phyloP scores from a whole-genome alignment of 2,888 invertebrate genomes.

The Dolichomitus sp. region DNA sequence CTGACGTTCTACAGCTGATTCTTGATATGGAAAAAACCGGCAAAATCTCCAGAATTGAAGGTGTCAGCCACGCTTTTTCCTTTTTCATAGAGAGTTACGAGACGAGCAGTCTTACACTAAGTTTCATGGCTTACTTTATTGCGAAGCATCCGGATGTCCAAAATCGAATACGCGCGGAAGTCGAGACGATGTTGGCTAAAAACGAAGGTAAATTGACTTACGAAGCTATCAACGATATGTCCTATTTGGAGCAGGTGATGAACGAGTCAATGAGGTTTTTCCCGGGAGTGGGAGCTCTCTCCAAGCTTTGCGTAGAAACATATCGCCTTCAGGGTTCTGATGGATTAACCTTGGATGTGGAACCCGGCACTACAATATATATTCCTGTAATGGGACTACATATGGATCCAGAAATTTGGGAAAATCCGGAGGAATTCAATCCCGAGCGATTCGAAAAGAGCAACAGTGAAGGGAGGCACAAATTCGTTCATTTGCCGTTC shows the following conservation, averaged over 20 bases:
- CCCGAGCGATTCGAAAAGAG: constrained; percentile 67
- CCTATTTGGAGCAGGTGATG: constrained; percentile 87
- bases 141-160: constrained; percentile 85
- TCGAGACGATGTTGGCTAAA: constrained; percentile 79
- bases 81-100: constrained; percentile 87
- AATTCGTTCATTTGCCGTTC: constrained; percentile 60
- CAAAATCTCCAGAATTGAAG: constrained; percentile 74
- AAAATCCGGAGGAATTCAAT: constrained; percentile 63
- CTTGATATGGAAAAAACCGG: constrained; percentile 75
- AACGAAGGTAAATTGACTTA: constrained; percentile 83
- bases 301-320: constrained; percentile 69
- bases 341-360: constrained; percentile 69
- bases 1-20: constrained; percentile 86
- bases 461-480: constrained; percentile 32
- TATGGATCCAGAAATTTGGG: constrained; percentile 65
- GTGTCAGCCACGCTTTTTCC: constrained; percentile 85
- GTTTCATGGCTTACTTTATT: constrained; percentile 85
- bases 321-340: constrained; percentile 70
- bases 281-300: constrained; percentile 53
- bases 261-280: constrained; percentile 70
- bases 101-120: constrained; percentile 86
- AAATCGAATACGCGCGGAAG: constrained; percentile 85
- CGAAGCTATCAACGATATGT: constrained; percentile 86
- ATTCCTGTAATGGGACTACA: constrained; percentile 68
- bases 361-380: constrained; percentile 66